Evolutionary conservation across 2,113 vertebrate genomes (phyloP).

Genomic region (Dasyurus viverrinus): DNA sequence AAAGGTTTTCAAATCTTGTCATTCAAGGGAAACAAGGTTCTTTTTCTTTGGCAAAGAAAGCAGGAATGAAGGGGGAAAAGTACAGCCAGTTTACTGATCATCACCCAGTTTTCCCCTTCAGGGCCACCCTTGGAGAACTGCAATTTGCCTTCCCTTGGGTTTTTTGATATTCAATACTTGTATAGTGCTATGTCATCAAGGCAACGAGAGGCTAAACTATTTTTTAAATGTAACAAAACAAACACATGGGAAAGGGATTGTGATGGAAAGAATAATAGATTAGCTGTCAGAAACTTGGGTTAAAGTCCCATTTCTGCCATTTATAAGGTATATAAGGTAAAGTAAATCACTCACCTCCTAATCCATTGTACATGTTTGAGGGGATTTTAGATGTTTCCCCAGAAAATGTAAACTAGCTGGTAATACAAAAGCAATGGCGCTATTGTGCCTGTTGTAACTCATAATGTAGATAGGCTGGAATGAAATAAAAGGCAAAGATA

Average conservation of each 20-base stretch:
- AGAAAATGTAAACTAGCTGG: neutral
- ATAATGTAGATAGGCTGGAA: neutral
- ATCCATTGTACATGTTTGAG: neutral
- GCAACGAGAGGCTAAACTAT: neutral
- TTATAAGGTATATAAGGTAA: neutral
- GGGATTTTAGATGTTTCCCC: neutral
- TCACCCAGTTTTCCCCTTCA: conserved; percentile 25
- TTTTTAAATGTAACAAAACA: neutral
- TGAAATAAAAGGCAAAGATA: neutral
- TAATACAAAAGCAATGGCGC: neutral
- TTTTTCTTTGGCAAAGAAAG: conserved; percentile 28
- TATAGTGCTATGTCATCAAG: neutral
- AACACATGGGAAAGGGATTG: neutral
- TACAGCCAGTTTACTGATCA: conserved; percentile 41
- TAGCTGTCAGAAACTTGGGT: neutral
- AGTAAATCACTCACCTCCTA: neutral
- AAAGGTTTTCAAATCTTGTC: conserved; percentile 57
- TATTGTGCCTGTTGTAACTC: neutral
- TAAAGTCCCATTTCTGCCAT: neutral
- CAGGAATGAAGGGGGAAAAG: conserved; percentile 1
- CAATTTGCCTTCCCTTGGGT: conserved; percentile 9
- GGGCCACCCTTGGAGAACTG: conserved; percentile 22
- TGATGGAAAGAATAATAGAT: neutral
- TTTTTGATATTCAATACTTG: conserved; percentile 34
- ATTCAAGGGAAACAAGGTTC: conserved; percentile 9